Percentiles rank a stretch among this genome's conserved stretches.
These are phyloP conservation scores for Athalia cordata DNA, from an alignment of 2,888 invertebrate species.

Conservation along the genomic window DNA sequence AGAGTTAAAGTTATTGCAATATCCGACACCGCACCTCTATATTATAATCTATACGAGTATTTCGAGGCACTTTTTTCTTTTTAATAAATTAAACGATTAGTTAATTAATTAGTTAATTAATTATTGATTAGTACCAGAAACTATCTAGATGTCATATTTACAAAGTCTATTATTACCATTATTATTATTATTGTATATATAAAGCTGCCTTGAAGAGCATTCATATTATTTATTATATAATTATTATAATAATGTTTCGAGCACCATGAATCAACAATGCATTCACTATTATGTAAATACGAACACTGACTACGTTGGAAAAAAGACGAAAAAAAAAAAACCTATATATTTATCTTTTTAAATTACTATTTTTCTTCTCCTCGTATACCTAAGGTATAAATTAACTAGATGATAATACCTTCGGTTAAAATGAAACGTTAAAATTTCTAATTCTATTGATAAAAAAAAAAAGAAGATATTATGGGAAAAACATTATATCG, in stretches of 20 bases:
- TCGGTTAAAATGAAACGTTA: too few relatives aligned
- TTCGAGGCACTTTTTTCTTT: slow-evolving; percentile 36
- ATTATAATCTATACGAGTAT: slow-evolving; percentile 37
- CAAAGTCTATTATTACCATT: slow-evolving; percentile 39
- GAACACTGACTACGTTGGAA: slow-evolving; percentile 7
- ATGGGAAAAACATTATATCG: background rate
- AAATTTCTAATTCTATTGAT: background rate
- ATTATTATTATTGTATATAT: too few relatives aligned
- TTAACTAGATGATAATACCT: too few relatives aligned
- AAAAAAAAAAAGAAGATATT: slow-evolving; percentile 29
- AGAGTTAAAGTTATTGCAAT: slow-evolving; percentile 34
- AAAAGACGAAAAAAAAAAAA: too few relatives aligned
- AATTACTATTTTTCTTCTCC: too few relatives aligned
- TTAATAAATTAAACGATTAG: background rate
- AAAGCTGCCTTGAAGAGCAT: slow-evolving; percentile 52
- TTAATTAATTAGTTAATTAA: slow-evolving; percentile 4
- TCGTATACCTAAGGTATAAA: too few relatives aligned
- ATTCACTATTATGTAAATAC: slow-evolving; percentile 30
- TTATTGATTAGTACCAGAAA: slow-evolving; percentile 7
- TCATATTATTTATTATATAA: slow-evolving; percentile 48
- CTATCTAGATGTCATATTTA: slow-evolving; percentile 47
- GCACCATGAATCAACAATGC: slow-evolving; percentile 43
- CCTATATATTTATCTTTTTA: too few relatives aligned
- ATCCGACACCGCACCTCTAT: slow-evolving; percentile 22
- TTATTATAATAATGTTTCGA: slow-evolving; percentile 21